A percentile compares a stretch with the other conserved stretches of the same genome.
Conservation (phyloP, 2,797 vertebrate species). For the Phataginus tricuspis region DNA sequence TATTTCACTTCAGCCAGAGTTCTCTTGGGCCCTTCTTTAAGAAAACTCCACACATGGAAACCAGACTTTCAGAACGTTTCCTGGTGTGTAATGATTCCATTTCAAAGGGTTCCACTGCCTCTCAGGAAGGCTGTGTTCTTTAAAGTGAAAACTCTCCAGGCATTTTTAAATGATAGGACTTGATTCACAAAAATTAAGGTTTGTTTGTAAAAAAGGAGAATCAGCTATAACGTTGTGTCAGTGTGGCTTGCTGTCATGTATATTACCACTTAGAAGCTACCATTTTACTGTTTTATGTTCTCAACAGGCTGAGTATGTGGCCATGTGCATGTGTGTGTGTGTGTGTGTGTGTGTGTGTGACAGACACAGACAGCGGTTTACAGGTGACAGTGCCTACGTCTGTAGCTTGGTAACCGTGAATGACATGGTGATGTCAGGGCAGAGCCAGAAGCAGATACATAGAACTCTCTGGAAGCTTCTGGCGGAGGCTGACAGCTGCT, state of each 20-base stretch:
- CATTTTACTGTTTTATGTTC: background rate
- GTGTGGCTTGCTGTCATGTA: background rate
- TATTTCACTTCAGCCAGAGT: background rate
- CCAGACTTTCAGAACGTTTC: background rate
- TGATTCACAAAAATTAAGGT: background rate
- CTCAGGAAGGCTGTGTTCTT: background rate
- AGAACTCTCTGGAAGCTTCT: background rate
- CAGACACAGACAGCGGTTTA: background rate
- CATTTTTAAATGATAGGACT: background rate
- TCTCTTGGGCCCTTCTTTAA: background rate
- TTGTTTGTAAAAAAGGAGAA: background rate
- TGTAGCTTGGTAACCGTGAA: background rate
- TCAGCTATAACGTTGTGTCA: background rate
- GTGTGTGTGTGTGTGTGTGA: no score
- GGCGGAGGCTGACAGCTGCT: background rate
- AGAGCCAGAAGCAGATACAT: background rate
- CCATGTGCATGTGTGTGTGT: background rate
- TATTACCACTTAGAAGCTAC: background rate
- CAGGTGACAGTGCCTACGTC: background rate
- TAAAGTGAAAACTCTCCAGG: background rate
- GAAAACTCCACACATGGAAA: background rate
- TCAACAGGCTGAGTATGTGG: background rate
- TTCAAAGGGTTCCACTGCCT: background rate
- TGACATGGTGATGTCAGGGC: background rate
- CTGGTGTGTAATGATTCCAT: background rate